Conservation (phyloP, 2,113 vertebrate genomes). For the Etheostoma cragini region DNA sequence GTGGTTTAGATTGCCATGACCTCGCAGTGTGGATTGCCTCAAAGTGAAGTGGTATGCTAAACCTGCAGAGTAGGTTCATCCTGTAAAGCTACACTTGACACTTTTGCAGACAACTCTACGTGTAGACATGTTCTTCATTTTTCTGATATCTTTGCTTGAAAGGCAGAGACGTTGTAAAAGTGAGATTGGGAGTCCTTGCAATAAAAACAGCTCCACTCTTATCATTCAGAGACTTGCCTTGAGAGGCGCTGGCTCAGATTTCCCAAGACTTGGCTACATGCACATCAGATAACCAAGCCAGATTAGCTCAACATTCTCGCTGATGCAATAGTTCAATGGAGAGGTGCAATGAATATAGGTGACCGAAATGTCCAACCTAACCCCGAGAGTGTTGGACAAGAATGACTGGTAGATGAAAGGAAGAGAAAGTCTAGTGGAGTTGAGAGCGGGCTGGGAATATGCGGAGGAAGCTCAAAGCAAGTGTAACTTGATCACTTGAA, state of each 20-base stretch:
- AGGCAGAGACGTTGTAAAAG: not conserved
- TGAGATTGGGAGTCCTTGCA: not conserved
- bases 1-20: not conserved
- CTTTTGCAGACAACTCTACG: not conserved
- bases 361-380: slow-evolving; percentile 15
- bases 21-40: not conserved
- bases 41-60: not conserved
- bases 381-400: not conserved
- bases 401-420: slow-evolving; percentile 41
- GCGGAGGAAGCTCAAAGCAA: slow-evolving; percentile 25
- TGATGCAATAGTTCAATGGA: slow-evolving; percentile 59
- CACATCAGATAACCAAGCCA: slow-evolving; percentile 13
- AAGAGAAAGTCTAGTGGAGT: slow-evolving; percentile 43
- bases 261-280: slow-evolving; percentile 20
- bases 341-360: slow-evolving; percentile 44
- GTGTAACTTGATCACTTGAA: not conserved
- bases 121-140: not conserved
- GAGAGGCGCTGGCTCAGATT: slow-evolving; percentile 3
- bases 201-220: too few relatives aligned
- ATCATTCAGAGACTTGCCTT: not conserved
- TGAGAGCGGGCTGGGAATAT: not conserved
- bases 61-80: not conserved
- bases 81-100: not conserved
- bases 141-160: not conserved
- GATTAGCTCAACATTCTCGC: slow-evolving; percentile 6